Evolutionary conservation across 2,888 invertebrate species (phyloP).

Genomic region (Chrysina gloriosa): DNA sequence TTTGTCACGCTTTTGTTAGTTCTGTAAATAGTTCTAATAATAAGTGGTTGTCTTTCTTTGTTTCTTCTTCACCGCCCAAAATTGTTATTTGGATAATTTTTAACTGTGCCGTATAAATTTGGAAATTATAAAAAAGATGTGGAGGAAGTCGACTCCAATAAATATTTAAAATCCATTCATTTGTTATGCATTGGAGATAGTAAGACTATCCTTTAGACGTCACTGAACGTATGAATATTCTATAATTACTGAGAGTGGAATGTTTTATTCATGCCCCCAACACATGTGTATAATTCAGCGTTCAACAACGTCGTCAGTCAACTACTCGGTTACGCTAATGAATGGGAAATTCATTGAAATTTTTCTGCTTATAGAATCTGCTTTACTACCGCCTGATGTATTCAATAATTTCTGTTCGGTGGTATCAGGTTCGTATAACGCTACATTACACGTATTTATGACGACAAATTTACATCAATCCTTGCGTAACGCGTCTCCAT

Average conservation of each 20-base stretch:
- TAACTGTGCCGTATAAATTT: too few relatives aligned
- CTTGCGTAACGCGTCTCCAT: slow-evolving; percentile 4
- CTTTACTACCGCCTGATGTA: background rate
- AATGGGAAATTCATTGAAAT: slow-evolving; percentile 28
- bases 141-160: too few relatives aligned
- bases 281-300: slow-evolving; percentile 10
- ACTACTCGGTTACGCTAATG: slow-evolving; percentile 22
- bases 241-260: background rate
- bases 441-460: background rate
- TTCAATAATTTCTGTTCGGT: slow-evolving; percentile 9
- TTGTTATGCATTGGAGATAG: background rate
- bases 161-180: background rate
- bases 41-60: too few relatives aligned
- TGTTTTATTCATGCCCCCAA: slow-evolving; percentile 13
- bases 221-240: slow-evolving; percentile 1
- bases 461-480: slow-evolving; percentile 27
- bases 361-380: slow-evolving; percentile 20
- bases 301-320: slow-evolving; percentile 23
- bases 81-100: too few relatives aligned
- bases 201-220: background rate
- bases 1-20: too few relatives aligned
- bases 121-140: too few relatives aligned
- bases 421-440: background rate
- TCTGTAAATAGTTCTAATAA: too few relatives aligned
- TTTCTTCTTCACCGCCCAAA: too few relatives aligned